phyloP scores from a whole-genome alignment of 2,888 invertebrate genomes.

The Pyrocoelia pectoralis region DNA sequence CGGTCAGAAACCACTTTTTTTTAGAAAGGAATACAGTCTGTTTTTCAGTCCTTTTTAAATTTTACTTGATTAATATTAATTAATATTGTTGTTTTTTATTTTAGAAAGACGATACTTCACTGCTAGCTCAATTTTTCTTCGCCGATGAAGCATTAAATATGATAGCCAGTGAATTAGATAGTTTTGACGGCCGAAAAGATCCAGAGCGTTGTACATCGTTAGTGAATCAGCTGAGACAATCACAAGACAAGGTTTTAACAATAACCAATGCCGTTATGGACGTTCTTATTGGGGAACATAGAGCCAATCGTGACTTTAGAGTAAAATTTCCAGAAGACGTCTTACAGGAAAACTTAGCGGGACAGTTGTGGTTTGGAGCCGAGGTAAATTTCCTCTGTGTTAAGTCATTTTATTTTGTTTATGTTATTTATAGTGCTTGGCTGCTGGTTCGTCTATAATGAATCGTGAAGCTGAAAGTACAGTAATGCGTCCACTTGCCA shows the following conservation, averaged over 20 bases:
- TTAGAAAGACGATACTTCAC: slow-evolving; percentile 91
- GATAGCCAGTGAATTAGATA: slow-evolving; percentile 96
- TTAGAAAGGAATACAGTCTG: too few species aligned
- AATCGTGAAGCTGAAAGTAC: slow-evolving; percentile 96
- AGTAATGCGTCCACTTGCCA: slow-evolving; percentile 95
- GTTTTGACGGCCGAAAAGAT: slow-evolving; percentile 98
- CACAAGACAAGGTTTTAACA: slow-evolving; percentile 90
- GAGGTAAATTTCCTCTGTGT: slow-evolving; percentile 69
- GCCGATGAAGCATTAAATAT: slow-evolving; percentile 96
- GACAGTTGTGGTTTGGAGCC: slow-evolving; percentile 99
- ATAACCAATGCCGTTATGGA: slow-evolving; percentile 97
- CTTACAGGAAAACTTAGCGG: slow-evolving; percentile 96
- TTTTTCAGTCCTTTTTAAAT: too few species aligned
- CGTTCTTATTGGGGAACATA: slow-evolving; percentile 82
- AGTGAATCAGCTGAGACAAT: slow-evolving; percentile 93
- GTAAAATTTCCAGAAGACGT: slow-evolving; percentile 99
- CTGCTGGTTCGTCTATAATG: slow-evolving; percentile 98
- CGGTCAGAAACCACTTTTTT: too few species aligned
- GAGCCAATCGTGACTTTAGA: slow-evolving; percentile 93
- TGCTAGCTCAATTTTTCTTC: slow-evolving; percentile 96
- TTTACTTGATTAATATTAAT: background rate
- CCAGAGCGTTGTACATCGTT: slow-evolving; percentile 95
- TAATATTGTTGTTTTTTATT: slow-evolving; percentile 50
- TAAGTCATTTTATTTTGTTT: background rate
- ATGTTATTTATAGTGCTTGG: slow-evolving; percentile 78